Percentiles rank a stretch among this genome's conserved stretches.
These are phyloP conservation scores for Chloroclysta siterata DNA, from an alignment of 2,888 invertebrate species.

Conservation along the genomic window DNA sequence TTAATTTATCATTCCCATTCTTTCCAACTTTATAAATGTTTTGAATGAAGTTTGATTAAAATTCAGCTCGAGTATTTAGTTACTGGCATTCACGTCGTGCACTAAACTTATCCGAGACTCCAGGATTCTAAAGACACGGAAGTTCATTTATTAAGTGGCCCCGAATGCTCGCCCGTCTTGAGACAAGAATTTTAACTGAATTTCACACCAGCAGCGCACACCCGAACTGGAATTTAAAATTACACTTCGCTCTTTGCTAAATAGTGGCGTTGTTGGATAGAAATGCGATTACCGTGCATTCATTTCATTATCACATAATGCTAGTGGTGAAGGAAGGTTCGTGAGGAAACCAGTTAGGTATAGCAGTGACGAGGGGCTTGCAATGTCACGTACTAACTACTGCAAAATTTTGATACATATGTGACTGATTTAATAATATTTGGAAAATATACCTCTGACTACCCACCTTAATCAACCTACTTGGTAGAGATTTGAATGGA, in stretches of 20 bases:
- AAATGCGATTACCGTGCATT: conserved; percentile 11
- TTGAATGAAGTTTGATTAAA: conserved; percentile 38
- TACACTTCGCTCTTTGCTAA: conserved; percentile 26
- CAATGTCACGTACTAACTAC: too few relatives aligned
- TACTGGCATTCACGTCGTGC: conserved; percentile 31
- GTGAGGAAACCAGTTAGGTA: too few relatives aligned
- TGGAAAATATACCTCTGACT: too few relatives aligned
- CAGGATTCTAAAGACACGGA: conserved; percentile 53
- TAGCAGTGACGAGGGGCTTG: too few relatives aligned
- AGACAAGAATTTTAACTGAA: conserved; percentile 59
- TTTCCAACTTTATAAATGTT: conserved; percentile 31
- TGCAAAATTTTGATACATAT: too few relatives aligned
- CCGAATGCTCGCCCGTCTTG: conserved; percentile 52
- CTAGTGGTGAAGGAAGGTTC: too few relatives aligned
- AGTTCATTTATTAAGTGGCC: conserved; percentile 62
- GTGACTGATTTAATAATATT: too few relatives aligned
- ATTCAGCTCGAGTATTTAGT: conserved; percentile 37
- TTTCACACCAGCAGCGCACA: conserved; percentile 49
- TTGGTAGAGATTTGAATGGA: too few relatives aligned
- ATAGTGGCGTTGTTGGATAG: conserved; percentile 12
- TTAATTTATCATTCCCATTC: conserved; percentile 22
- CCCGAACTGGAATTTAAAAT: conserved; percentile 46
- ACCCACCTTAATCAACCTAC: too few relatives aligned
- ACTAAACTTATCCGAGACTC: conserved; percentile 31
- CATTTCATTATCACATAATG: conserved; percentile 3